Percentiles rank a stretch among this genome's conserved stretches.
Evolutionary conservation across 2,797 vertebrate species (phyloP).

Genomic region (Macrochelys suwanniensis): DNA sequence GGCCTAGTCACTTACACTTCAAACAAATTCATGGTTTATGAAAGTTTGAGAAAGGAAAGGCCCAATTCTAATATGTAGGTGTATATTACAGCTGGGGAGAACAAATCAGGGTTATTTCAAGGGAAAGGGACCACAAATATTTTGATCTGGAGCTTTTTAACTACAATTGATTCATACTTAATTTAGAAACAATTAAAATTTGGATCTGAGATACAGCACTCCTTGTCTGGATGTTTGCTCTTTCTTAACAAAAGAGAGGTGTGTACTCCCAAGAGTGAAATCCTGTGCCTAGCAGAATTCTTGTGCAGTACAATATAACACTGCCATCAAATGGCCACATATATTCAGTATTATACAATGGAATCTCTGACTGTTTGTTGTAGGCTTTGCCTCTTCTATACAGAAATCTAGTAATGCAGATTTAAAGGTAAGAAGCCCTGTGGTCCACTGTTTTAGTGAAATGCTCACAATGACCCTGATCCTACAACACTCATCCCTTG

Average conservation of each 20-base stretch:
- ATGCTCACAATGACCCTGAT: accelerated
- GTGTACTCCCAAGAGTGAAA: neutral
- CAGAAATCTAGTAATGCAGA: neutral
- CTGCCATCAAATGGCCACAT: conserved; percentile 71
- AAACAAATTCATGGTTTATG: no score
- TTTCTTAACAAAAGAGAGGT: neutral
- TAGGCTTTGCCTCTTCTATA: neutral
- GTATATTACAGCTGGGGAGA: neutral
- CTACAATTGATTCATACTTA: accelerated
- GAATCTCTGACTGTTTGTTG: neutral
- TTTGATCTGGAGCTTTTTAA: neutral
- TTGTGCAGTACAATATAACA: conserved; percentile 57
- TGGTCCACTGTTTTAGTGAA: neutral
- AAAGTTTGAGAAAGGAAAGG: neutral
- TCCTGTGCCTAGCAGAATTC: neutral
- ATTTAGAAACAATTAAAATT: neutral
- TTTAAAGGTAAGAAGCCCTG: neutral
- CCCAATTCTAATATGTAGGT: accelerated
- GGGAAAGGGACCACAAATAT: neutral
- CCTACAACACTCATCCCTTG: neutral
- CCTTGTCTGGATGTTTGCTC: neutral
- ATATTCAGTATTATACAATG: conserved; percentile 8
- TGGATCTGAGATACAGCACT: neutral
- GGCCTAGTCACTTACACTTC: neutral
- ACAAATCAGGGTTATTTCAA: neutral